These are phyloP conservation scores for Temnothorax longispinosus DNA, from an alignment of 1,140 invertebrate genomes.

Conservation along the genomic window DNA sequence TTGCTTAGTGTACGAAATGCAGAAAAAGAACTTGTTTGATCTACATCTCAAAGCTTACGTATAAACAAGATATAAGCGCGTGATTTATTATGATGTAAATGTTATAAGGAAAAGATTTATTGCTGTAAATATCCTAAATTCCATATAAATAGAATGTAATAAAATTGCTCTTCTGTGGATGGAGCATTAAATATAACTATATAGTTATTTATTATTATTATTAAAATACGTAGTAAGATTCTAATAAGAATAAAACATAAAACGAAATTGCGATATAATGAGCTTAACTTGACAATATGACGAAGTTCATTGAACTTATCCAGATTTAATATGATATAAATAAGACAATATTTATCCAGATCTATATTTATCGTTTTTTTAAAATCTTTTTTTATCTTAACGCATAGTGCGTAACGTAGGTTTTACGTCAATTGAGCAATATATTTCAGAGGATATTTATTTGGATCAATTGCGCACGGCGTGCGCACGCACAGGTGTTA, in stretches of 20 bases:
- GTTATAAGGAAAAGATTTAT: not conserved
- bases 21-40: not conserved
- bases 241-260: not conserved
- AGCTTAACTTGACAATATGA: not conserved
- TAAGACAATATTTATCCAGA: not conserved
- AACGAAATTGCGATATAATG: not conserved
- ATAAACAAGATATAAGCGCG: not conserved
- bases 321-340: not conserved
- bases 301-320: not conserved
- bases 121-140: not conserved
- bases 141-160: not conserved
- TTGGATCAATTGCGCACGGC: not conserved
- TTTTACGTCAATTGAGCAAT: constrained; percentile 16
- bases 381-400: not conserved
- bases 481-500: constrained; percentile 23
- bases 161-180: not conserved
- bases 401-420: not conserved
- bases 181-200: not conserved
- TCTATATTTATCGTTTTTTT: not conserved
- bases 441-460: constrained; percentile 29
- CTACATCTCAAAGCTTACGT: not conserved
- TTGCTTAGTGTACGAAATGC: not conserved
- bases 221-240: not conserved
- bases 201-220: not conserved
- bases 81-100: not conserved